A percentile compares a stretch with the other conserved stretches of the same genome.
Evolutionary conservation across 2,888 invertebrate species (phyloP).

Genomic region (Spilarctia lutea): DNA sequence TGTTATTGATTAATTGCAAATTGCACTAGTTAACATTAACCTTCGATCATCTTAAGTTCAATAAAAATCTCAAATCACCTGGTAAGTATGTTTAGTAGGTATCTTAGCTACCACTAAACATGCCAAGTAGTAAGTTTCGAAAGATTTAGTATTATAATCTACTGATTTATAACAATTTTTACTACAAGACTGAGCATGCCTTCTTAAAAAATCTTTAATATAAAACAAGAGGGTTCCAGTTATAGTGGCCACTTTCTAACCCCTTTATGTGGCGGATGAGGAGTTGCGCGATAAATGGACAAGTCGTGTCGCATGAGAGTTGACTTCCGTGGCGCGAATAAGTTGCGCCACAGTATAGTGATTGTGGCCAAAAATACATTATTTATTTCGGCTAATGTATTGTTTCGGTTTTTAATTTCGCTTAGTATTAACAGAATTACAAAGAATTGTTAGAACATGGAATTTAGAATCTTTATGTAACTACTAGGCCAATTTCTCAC

Average conservation of each 20-base stretch:
- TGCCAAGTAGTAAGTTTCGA: not conserved
- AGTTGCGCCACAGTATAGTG: slow-evolving; percentile 37
- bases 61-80: not conserved
- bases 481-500: not conserved
- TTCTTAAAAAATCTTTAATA: slow-evolving; percentile 34
- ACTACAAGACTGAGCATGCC: not conserved
- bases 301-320: slow-evolving; percentile 79
- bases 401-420: not conserved
- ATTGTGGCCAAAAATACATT: slow-evolving; percentile 17
- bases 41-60: not conserved
- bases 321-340: slow-evolving; percentile 61
- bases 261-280: slow-evolving; percentile 69
- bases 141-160: not conserved
- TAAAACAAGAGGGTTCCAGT: slow-evolving; percentile 35
- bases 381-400: not conserved
- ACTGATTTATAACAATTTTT: not conserved
- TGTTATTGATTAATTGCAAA: not conserved
- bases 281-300: slow-evolving; percentile 77
- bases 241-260: slow-evolving; percentile 61
- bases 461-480: not conserved
- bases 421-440: not conserved
- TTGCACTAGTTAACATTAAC: not conserved
- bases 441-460: too few relatives aligned
- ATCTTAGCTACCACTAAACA: not conserved
- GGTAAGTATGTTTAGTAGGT: too few relatives aligned